Conservation (phyloP, 2,888 invertebrate genomes). For the Conomelus anceps region DNA sequence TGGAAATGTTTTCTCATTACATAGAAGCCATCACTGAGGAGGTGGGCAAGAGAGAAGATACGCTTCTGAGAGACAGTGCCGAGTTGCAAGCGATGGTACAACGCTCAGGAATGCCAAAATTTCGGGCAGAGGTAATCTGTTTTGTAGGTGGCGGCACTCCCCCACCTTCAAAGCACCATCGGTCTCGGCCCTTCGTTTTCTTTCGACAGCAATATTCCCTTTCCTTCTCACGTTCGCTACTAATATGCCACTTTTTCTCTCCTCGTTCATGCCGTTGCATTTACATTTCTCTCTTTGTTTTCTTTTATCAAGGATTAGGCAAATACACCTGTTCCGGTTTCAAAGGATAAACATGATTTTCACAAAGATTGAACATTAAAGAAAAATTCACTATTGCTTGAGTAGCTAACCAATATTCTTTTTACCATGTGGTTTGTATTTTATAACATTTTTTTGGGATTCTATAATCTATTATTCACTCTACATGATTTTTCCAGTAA, state of each 20-base stretch:
- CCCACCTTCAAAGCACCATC: background rate
- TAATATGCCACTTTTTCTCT: background rate
- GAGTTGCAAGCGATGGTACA: background rate
- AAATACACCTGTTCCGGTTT: too few relatives aligned
- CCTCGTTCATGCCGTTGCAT: background rate
- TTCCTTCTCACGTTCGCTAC: background rate
- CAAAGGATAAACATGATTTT: too few relatives aligned
- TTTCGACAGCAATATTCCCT: background rate
- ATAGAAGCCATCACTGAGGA: background rate
- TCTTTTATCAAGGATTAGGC: too few relatives aligned
- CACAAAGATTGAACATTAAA: too few relatives aligned
- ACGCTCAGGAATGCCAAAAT: background rate
- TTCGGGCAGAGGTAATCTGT: background rate
- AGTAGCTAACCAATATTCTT: too few relatives aligned
- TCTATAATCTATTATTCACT: too few relatives aligned
- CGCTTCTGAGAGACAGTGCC: background rate
- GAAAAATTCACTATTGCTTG: too few relatives aligned
- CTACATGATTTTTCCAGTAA: too few relatives aligned
- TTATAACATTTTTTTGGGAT: too few relatives aligned
- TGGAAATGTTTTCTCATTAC: background rate
- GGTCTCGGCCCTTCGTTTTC: background rate
- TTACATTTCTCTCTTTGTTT: background rate
- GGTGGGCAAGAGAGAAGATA: too few relatives aligned
- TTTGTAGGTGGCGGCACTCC: background rate
- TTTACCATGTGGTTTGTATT: too few relatives aligned